Conservation (phyloP, 2,888 invertebrate species). For the Apodemia hepburni region DNA sequence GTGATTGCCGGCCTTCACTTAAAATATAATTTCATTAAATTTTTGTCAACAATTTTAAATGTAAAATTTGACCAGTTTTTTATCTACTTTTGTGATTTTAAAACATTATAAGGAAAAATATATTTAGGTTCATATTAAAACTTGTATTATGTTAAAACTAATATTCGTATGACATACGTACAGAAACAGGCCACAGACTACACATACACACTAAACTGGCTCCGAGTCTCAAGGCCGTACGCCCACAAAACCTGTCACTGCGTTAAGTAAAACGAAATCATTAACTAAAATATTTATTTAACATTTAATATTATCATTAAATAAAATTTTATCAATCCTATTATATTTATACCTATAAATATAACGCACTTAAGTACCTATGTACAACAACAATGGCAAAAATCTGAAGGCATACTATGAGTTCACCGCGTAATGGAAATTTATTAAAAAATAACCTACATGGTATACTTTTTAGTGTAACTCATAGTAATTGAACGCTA, state of each 20-base stretch:
- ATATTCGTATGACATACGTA: background rate
- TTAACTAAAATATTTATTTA: slow-evolving; percentile 53
- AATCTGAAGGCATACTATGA: slow-evolving; percentile 1
- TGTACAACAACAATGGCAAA: slow-evolving; percentile 16
- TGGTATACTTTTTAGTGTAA: background rate
- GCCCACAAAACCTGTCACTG: background rate
- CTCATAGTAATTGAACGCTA: slow-evolving; percentile 1
- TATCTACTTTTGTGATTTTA: background rate
- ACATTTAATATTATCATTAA: slow-evolving; percentile 66
- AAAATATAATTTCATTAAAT: too few species aligned
- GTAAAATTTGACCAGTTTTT: background rate
- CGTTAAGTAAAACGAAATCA: slow-evolving; percentile 9
- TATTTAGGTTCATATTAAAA: background rate
- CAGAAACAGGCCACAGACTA: background rate
- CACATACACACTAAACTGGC: slow-evolving; percentile 6
- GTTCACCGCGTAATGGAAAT: background rate
- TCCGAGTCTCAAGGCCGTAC: background rate
- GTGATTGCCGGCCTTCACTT: background rate
- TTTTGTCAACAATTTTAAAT: background rate
- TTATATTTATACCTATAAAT: slow-evolving; percentile 39
- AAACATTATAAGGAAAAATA: background rate
- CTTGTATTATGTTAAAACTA: background rate
- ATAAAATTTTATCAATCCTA: slow-evolving; percentile 50
- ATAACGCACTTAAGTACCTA: slow-evolving; percentile 29
- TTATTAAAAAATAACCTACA: slow-evolving; percentile 2